phyloP scores from a whole-genome alignment of 2,797 vertebrate species.

The Ptychadena robeensis region DNA sequence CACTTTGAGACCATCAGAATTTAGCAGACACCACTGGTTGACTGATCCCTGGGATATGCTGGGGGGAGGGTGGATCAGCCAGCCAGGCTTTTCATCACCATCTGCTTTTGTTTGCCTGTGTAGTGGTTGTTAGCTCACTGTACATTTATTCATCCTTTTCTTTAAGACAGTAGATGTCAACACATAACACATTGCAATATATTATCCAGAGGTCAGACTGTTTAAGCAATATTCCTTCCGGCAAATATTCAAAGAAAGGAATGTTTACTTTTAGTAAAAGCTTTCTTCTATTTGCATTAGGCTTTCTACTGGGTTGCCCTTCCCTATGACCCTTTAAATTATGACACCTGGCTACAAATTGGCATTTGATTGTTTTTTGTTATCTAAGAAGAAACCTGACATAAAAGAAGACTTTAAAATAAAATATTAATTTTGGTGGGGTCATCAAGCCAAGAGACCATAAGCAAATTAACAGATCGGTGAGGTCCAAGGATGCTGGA shows the following conservation, averaged over 20 bases:
- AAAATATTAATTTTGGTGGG: neutral
- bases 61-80: neutral
- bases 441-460: neutral
- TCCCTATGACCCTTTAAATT: neutral
- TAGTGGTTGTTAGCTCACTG: neutral
- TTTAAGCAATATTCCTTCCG: too few relatives aligned
- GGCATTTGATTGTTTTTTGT: neutral
- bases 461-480: too few relatives aligned
- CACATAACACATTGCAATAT: neutral
- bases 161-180: neutral
- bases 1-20: neutral
- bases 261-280: neutral
- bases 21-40: neutral
- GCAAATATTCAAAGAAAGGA: neutral
- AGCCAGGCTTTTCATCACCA: neutral
- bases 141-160: neutral
- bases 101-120: neutral
- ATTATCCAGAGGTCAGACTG: neutral
- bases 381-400: neutral
- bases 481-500: neutral
- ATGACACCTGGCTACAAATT: neutral
- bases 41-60: neutral
- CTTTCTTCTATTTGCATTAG: neutral
- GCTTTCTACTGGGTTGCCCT: neutral
- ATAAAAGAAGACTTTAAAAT: neutral